Base-by-base conservation (phyloP, 2,888 invertebrate species). In the Ectemnius continuus region DNA sequence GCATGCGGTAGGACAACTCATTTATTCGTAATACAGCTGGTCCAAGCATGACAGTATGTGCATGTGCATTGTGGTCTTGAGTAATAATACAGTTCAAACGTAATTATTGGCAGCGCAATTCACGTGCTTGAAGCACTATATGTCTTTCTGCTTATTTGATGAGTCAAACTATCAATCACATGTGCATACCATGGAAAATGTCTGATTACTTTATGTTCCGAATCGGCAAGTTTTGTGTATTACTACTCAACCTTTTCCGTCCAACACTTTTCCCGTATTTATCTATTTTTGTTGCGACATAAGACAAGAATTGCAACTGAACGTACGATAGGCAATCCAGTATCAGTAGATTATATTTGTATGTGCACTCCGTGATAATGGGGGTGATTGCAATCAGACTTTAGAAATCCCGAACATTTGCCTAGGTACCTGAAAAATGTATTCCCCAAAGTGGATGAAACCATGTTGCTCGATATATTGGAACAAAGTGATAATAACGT, bases 401-500 rank as follows among this genome's bases (percentile, higher is more conserved):
- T 75, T 63, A 72, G 45, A 70, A 63, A 18, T 71, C 61, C 56
- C 52, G 52, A 58, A 58, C 71, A 61, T 75, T 79, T 86, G 77
- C 80, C 73, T 92, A 97, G 97, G 92, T 97, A 97, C 91, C 93
- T 98, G 92, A 98, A 97, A 91, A 96, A 95, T 86, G 94, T 97
- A 85, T 98, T 97, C 90, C 96, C 97, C 0, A 95, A 96, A 91
- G 97, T 96, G 0, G 97, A 98, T 86, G 97, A 97, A 90, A 96
- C 96, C 23, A 90, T 97, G 58, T 94, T 98, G 45, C 92, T 97
- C 67, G 97, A 98, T 85, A 93, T 97, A 57, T 91, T 97, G 64
- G 95, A 96, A 62, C 96, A 95, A 90, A 95, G 96, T 84, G 97
- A 98, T 85, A 97, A 97, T 90, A 97, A 97, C 91, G 97, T 98